phyloP scores from a whole-genome alignment of 2,797 vertebrate species.

The Antrozous pallidus region DNA sequence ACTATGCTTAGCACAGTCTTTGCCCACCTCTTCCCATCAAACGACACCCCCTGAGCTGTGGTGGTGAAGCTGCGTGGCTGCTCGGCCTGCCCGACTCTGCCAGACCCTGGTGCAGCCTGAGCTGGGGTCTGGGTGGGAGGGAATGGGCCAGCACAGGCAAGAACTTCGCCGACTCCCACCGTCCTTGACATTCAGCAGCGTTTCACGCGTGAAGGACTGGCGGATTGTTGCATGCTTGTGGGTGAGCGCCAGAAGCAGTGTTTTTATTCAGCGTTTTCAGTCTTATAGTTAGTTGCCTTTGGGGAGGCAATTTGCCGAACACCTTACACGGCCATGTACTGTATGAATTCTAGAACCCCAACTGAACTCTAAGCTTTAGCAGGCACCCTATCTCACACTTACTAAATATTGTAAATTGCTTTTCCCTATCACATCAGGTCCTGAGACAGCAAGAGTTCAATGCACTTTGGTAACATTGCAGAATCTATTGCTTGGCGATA shows the following conservation, averaged over 20 bases:
- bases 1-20: background rate
- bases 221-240: background rate
- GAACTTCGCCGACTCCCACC: fast-evolving
- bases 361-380: background rate
- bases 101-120: too few relatives aligned
- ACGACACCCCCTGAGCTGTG: background rate
- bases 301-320: background rate
- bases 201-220: background rate
- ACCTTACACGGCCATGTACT: background rate
- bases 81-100: background rate
- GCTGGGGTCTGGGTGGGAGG: background rate
- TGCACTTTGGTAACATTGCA: background rate
- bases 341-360: background rate
- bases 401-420: background rate
- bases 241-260: background rate
- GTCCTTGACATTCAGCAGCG: background rate
- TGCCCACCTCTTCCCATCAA: background rate
- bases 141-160: fast-evolving
- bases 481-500: background rate
- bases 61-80: background rate
- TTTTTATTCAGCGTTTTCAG: background rate
- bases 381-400: background rate
- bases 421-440: background rate
- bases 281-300: background rate
- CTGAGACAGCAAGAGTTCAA: background rate